Evolutionary conservation across 2,113 vertebrate species (phyloP).

Genomic region (Psilopogon haemacephalus): DNA sequence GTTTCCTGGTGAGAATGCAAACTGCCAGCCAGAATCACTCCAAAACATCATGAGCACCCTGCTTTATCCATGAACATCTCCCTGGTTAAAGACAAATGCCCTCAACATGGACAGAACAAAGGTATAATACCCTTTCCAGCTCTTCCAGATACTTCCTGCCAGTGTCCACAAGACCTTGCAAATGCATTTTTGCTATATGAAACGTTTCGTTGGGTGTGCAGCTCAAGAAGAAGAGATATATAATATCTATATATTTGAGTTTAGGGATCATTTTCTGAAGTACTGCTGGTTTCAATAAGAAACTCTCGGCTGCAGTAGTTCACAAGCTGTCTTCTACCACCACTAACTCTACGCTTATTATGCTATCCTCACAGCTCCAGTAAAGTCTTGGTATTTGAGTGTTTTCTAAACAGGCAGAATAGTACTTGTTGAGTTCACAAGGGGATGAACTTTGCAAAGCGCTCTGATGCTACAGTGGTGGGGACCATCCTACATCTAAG

Average conservation of each 20-base stretch:
- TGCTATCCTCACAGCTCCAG: neutral
- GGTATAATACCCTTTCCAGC: neutral
- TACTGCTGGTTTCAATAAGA: neutral
- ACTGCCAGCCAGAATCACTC: neutral
- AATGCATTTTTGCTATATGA: neutral
- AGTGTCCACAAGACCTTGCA: neutral
- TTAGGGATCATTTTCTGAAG: neutral
- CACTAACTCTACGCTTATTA: neutral
- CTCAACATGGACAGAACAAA: neutral
- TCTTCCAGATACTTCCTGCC: neutral
- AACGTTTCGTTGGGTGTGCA: accelerated
- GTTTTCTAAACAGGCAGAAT: neutral
- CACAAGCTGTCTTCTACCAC: neutral
- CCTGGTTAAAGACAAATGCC: neutral
- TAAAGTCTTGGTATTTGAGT: neutral
- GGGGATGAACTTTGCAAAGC: neutral
- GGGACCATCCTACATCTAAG: neutral
- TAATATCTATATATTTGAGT: neutral
- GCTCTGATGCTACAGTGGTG: neutral
- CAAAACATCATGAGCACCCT: neutral
- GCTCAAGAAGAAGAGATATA: neutral
- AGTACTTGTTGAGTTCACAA: neutral
- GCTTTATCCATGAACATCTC: neutral
- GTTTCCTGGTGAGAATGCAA: neutral
- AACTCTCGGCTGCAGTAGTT: neutral